Percentiles rank a stretch among this genome's conserved stretches.
phyloP scores from a whole-genome alignment of 1,140 invertebrate species.

The Drosophila virilis region DNA sequence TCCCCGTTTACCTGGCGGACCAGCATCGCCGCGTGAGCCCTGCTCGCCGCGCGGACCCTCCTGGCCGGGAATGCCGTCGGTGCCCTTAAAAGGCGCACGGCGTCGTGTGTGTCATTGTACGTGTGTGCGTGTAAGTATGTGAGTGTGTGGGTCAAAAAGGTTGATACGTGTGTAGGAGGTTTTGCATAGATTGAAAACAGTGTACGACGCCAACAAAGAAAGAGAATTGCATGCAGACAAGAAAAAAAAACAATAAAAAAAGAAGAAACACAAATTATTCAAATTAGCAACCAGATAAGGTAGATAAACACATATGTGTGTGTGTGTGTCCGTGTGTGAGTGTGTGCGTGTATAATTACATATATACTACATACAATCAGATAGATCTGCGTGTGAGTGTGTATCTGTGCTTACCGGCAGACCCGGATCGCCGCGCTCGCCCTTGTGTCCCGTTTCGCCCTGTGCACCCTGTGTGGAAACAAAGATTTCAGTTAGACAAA shows the following conservation, averaged over 20 bases:
- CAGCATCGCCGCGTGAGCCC: constrained; percentile 93
- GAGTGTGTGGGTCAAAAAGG: constrained; percentile 25
- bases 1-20: constrained; percentile 94
- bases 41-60: constrained; percentile 93
- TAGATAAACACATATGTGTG: constrained; percentile 41
- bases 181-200: constrained; percentile 45
- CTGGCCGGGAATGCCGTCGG: constrained; percentile 95
- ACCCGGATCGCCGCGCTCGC: constrained; percentile 95
- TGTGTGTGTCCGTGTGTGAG: constrained; percentile 14
- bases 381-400: constrained; percentile 12
- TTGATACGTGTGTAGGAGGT: constrained; percentile 25
- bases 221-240: constrained; percentile 64
- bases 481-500: constrained; percentile 28
- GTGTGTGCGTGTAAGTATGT: constrained; percentile 22
- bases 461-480: constrained; percentile 89
- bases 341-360: constrained; percentile 14
- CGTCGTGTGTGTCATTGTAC: constrained; percentile 10
- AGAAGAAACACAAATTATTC: constrained; percentile 71
- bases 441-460: constrained; percentile 95
- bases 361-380: constrained; percentile 26
- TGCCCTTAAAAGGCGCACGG: constrained; percentile 88
- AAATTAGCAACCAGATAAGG: constrained; percentile 75
- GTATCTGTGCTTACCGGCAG: constrained; percentile 90
- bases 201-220: constrained; percentile 57
- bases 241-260: constrained; percentile 49